Conservation (phyloP, 2,797 vertebrate species). For the Alfaro cultratus region DNA sequence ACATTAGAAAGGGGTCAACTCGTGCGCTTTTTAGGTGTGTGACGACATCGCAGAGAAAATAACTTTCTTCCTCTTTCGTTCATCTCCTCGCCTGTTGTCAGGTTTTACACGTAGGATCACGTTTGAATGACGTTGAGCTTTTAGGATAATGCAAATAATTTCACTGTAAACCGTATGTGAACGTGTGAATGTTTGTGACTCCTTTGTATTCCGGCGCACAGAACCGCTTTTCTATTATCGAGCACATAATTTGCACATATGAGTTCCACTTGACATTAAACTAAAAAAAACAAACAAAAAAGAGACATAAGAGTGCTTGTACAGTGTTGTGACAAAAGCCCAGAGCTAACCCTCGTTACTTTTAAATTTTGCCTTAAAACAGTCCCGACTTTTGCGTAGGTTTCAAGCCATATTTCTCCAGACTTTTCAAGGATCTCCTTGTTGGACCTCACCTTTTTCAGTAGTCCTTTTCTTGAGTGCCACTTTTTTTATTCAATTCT, state of each 20-base stretch:
- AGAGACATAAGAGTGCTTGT: conserved; percentile 52
- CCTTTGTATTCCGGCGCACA: conserved; percentile 59
- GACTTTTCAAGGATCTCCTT: neutral
- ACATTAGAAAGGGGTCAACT: conserved; percentile 82
- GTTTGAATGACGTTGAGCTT: conserved; percentile 58
- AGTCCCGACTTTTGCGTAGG: neutral
- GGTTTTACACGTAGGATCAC: conserved; percentile 47
- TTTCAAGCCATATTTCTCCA: conserved; percentile 6
- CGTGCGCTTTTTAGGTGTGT: conserved; percentile 50
- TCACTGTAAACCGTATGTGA: conserved; percentile 42
- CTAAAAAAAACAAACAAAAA: conserved; percentile 23
- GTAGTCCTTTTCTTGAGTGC: neutral
- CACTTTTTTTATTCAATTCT: neutral
- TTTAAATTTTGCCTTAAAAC: neutral
- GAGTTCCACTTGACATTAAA: conserved; percentile 51
- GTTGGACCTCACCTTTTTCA: neutral
- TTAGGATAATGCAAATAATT: conserved; percentile 64
- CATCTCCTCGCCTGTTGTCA: conserved; percentile 43
- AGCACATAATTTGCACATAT: conserved; percentile 73
- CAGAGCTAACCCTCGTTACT: neutral
- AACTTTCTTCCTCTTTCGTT: conserved; percentile 78
- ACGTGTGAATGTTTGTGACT: conserved; percentile 39
- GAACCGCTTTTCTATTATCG: conserved; percentile 64
- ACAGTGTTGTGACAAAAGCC: neutral
- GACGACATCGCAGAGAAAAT: conserved; percentile 81